These are phyloP conservation scores for Burhinus bistriatus DNA, from an alignment of 2,113 vertebrate genomes.

Conservation along the genomic window DNA sequence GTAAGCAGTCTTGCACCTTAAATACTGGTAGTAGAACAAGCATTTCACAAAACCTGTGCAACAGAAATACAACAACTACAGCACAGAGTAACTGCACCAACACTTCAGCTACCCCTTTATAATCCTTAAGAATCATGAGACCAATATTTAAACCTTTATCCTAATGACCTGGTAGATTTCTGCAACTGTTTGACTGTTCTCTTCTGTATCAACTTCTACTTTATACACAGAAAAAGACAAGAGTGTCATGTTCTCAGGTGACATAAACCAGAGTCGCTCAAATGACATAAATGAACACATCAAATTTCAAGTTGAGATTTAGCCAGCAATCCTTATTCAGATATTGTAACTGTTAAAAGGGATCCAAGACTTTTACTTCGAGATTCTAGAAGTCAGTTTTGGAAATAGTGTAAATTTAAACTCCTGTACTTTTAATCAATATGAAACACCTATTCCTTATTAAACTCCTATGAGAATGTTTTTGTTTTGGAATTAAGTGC, in stretches of 20 bases:
- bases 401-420: background rate
- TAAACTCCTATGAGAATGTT: background rate
- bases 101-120: background rate
- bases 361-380: background rate
- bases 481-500: background rate
- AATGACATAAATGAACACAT: background rate
- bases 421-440: background rate
- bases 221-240: background rate
- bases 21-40: background rate
- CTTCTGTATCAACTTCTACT: background rate
- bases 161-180: background rate
- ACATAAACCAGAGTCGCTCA: background rate
- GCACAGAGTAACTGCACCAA: background rate
- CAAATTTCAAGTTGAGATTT: background rate
- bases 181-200: background rate
- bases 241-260: background rate
- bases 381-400: background rate
- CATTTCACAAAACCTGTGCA: fast-evolving
- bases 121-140: background rate
- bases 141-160: background rate
- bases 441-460: background rate
- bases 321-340: background rate
- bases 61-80: background rate
- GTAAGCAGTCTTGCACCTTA: background rate
- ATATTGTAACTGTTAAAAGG: background rate